Evolutionary conservation across 2,888 invertebrate species (phyloP), one percentile per base, ranked within the genome.

Genomic region (Dryocosmus kuriphilus): DNA sequence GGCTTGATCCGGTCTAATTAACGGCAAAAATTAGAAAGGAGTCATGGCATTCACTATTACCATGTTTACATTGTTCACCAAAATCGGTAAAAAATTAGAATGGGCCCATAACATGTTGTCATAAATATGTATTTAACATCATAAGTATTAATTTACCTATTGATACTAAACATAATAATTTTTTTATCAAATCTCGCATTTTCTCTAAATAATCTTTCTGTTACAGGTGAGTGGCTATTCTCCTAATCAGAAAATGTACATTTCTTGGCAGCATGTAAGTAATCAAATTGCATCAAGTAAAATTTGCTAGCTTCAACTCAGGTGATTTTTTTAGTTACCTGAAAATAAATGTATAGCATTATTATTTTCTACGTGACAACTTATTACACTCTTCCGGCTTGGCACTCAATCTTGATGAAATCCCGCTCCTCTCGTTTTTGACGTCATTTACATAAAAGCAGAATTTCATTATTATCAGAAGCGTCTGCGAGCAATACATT

Each of bases 1-100:
- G 75, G 78, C 79, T 80, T 79, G 82, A 82, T 78, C 79, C 79
- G 81, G 82, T 81, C 81, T 81, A 86, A 85, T 85, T 82, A 84
- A 83, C 81, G 81, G 79, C 77, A 78, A 82, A 82, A 84, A 84
- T 84, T 84, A 84, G 79, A 78, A 80, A 78, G 76, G 78, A 82
- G 77, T 77, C 78, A 38, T 16, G 46, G 24, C 7, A 46, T 22
- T 38, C 24, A 38, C 4, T 35, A 65, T 65, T 38, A 65, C 14
- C 38, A 16, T 65, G 24, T 65, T 65, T 22, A 41, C 41, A 35
- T 46, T 46, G 19, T 19, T 46, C 19, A 46, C 7, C 19, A 46
- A 19, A 46, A 46, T 7, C 19, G 5, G 19, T n/a, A 19, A n/a
- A n/a, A 7, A 7, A 46, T 5, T 19, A 46, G 8, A 46, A 35